A percentile compares a stretch with the other conserved stretches of the same genome.
Conservation (phyloP, 2,888 invertebrate genomes). For the Argyresthia albistria region DNA sequence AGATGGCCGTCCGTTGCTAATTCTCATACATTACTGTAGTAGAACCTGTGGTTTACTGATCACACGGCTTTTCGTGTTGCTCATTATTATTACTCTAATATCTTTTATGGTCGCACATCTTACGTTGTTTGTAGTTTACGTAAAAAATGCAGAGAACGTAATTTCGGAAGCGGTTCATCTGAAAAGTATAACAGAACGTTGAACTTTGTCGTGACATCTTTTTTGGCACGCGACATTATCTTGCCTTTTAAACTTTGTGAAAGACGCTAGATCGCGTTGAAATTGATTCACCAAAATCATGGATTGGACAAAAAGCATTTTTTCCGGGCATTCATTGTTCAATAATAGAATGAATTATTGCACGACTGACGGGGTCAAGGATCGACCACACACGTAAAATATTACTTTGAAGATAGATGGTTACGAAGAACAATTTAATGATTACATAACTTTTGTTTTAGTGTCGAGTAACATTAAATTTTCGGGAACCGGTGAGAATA, state of each 20-base stretch:
- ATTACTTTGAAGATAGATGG: conserved; percentile 2
- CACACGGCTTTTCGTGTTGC: conserved; percentile 16
- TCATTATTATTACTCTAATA: conserved; percentile 3
- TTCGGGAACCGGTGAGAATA: conserved; percentile 24
- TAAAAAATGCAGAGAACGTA: not conserved
- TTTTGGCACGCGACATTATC: conserved; percentile 17
- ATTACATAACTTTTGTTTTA: conserved; percentile 15
- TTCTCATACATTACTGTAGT: conserved; percentile 42
- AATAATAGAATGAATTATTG: conserved; percentile 13
- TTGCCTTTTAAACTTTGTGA: conserved; percentile 5
- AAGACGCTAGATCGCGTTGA: not conserved
- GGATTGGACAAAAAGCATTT: not conserved
- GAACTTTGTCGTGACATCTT: conserved; percentile 19
- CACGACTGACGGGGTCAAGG: conserved; percentile 15
- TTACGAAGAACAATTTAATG: conserved; percentile 4
- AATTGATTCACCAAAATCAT: not conserved
- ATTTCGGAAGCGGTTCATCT: not conserved
- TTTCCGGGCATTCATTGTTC: conserved; percentile 13
- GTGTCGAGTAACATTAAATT: conserved; percentile 3
- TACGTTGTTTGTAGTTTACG: not conserved
- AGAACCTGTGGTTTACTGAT: conserved; percentile 49
- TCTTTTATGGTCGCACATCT: not conserved
- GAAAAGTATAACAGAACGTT: conserved; percentile 8
- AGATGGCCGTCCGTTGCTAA: conserved; percentile 44
- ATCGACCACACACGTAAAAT: conserved; percentile 13